These are phyloP conservation scores for Ectobius pallidus DNA, from an alignment of 2,888 invertebrate genomes.

Conservation along the genomic window DNA sequence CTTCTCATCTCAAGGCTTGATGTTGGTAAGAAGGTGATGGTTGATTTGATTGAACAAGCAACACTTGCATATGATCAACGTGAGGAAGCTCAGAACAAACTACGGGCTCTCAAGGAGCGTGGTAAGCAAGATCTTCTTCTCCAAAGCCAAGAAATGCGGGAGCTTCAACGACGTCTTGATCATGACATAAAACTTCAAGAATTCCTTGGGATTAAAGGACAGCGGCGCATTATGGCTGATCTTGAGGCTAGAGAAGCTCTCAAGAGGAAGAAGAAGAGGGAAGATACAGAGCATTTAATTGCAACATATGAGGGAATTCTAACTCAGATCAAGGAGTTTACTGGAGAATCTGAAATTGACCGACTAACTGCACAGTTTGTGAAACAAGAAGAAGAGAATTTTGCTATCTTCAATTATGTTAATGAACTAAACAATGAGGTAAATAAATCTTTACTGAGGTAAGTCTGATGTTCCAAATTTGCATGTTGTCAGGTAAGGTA, in stretches of 20 bases:
- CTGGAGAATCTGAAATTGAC: conserved; percentile 53
- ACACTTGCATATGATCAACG: conserved; percentile 86
- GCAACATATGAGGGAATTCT: conserved; percentile 77
- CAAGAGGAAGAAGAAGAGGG: conserved; percentile 59
- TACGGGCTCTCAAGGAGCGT: conserved; percentile 78
- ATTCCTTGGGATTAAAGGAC: conserved; percentile 84
- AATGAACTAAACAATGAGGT: conserved; percentile 84
- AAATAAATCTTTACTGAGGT: no score
- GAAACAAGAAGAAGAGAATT: conserved; percentile 89
- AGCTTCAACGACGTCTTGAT: conserved; percentile 83
- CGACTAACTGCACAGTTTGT: conserved; percentile 73
- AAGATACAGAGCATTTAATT: conserved; percentile 72
- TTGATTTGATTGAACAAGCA: conserved; percentile 86
- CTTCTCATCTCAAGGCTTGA: conserved; percentile 76
- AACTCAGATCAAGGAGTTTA: conserved; percentile 67
- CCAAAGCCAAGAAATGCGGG: conserved; percentile 83
- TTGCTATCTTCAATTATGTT: conserved; percentile 88
- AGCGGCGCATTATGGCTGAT: conserved; percentile 75
- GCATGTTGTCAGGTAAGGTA: no score
- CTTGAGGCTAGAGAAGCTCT: conserved; percentile 69
- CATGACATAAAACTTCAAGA: conserved; percentile 84
- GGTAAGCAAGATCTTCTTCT: conserved; percentile 73
- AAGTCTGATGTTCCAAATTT: no score
- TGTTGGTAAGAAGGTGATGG: conserved; percentile 79
- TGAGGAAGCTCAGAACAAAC: conserved; percentile 66